phyloP scores from a whole-genome alignment of 2,113 vertebrate species.

The Prolemur simus region DNA sequence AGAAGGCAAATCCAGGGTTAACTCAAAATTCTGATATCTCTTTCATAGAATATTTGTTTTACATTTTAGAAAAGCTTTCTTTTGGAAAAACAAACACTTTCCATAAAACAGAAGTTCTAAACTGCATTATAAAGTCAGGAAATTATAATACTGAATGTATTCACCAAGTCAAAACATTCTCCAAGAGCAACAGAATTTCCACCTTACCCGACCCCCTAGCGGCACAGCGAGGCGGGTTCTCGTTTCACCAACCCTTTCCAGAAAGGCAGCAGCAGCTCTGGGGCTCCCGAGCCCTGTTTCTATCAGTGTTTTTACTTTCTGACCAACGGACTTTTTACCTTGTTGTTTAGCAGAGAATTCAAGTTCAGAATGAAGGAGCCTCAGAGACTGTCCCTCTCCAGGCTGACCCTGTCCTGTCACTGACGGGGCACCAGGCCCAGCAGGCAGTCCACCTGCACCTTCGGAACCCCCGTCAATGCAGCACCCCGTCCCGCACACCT shows the following conservation, averaged over 20 bases:
- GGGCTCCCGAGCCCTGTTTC: not conserved
- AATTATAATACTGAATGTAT: not conserved
- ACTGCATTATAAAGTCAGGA: not conserved
- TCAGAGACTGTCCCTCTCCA: not conserved
- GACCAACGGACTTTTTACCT: not conserved
- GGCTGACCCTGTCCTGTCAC: not conserved
- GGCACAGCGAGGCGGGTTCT: fast-evolving
- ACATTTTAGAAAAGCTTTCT: not conserved
- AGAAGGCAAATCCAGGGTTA: not conserved
- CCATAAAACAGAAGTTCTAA: not conserved
- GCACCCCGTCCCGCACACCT: fast-evolving
- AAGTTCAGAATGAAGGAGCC: fast-evolving
- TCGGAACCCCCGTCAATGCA: not conserved
- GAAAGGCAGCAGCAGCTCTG: not conserved
- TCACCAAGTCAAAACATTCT: not conserved
- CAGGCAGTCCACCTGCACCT: not conserved
- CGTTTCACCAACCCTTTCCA: fast-evolving
- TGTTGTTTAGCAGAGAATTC: fast-evolving
- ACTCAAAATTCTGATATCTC: fast-evolving
- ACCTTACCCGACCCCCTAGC: fast-evolving
- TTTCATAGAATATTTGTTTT: fast-evolving
- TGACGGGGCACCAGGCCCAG: not conserved
- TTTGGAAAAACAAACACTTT: not conserved
- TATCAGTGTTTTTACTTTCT: not conserved
- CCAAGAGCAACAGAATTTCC: not conserved